These are phyloP conservation scores for Zosterops hypoxanthus DNA, from an alignment of 2,113 vertebrate species.

Conservation along the genomic window DNA sequence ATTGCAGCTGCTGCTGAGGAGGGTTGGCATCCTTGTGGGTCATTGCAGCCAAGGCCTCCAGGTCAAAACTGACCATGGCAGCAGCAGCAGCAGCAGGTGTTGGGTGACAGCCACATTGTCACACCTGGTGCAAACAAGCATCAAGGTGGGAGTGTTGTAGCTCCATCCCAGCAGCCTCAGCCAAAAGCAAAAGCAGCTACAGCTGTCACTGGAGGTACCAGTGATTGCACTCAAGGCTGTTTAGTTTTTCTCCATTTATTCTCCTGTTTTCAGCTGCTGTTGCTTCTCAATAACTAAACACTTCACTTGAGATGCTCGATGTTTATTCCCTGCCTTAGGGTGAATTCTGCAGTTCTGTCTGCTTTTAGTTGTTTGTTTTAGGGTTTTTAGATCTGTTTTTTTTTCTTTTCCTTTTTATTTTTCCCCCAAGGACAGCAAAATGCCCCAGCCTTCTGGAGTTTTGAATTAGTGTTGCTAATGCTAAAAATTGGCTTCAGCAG, in stretches of 20 bases:
- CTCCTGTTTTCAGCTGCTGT: conserved; percentile 9
- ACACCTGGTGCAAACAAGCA: not conserved
- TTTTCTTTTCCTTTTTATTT: not conserved
- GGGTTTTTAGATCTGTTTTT: not conserved
- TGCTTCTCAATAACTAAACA: conserved; percentile 3
- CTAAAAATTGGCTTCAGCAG: not conserved
- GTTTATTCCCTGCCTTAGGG: conserved; percentile 25
- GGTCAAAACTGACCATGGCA: not conserved
- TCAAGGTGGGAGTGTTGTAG: not conserved
- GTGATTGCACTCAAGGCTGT: not conserved
- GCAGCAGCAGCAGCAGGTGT: not conserved
- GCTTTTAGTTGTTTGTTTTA: not conserved
- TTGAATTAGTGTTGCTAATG: conserved; percentile 22
- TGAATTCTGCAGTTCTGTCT: conserved; percentile 13
- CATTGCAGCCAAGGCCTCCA: not conserved
- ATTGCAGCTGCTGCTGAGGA: not conserved
- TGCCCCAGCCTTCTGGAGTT: not conserved
- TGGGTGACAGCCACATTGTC: not conserved
- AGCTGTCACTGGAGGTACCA: not conserved
- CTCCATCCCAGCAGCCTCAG: not conserved
- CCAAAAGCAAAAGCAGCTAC: not conserved
- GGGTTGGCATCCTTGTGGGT: not conserved
- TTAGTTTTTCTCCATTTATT: not conserved
- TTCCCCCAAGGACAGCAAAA: not conserved
- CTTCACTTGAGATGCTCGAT: conserved; percentile 9